Percentiles rank a stretch among this genome's conserved stretches.
Conservation (phyloP, 2,888 invertebrate species). For the Andrena bicolor region DNA sequence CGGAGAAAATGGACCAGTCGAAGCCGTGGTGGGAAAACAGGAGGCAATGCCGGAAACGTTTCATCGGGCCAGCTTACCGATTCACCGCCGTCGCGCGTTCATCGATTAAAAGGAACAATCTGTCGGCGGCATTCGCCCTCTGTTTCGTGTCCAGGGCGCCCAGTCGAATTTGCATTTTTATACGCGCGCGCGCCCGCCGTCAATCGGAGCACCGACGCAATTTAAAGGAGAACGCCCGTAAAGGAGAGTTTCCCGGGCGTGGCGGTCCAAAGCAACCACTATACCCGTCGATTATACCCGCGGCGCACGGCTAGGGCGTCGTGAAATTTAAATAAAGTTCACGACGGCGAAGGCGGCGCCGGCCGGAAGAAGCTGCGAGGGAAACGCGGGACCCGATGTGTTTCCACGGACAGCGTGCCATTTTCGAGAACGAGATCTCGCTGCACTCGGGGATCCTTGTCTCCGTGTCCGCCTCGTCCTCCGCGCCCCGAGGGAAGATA, state of each 20-base stretch:
- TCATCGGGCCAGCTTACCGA: conserved; percentile 25
- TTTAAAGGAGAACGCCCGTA: conserved; percentile 27
- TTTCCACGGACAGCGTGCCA: conserved; percentile 8
- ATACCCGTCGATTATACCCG: too few relatives aligned
- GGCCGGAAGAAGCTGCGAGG: background rate
- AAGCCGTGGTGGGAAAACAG: conserved; percentile 18
- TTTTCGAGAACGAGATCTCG: conserved; percentile 41
- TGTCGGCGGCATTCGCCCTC: background rate
- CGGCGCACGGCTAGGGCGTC: too few relatives aligned
- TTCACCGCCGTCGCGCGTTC: conserved; percentile 9
- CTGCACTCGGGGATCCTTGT: background rate
- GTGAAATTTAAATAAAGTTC: too few relatives aligned
- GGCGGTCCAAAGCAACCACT: too few relatives aligned
- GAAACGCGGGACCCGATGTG: conserved; percentile 14
- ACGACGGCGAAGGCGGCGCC: too few relatives aligned
- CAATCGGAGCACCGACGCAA: background rate
- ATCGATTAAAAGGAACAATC: conserved; percentile 33
- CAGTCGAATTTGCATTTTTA: conserved; percentile 20
- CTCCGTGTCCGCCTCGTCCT: background rate
- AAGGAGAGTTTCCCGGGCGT: background rate
- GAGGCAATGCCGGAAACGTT: conserved; percentile 16
- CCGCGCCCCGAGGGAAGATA: background rate
- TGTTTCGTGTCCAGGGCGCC: background rate
- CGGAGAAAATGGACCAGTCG: conserved; percentile 21
- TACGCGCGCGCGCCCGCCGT: conserved; percentile 1